These are phyloP conservation scores for Andrena minutula DNA, from an alignment of 2,888 invertebrate genomes.

Conservation along the genomic window DNA sequence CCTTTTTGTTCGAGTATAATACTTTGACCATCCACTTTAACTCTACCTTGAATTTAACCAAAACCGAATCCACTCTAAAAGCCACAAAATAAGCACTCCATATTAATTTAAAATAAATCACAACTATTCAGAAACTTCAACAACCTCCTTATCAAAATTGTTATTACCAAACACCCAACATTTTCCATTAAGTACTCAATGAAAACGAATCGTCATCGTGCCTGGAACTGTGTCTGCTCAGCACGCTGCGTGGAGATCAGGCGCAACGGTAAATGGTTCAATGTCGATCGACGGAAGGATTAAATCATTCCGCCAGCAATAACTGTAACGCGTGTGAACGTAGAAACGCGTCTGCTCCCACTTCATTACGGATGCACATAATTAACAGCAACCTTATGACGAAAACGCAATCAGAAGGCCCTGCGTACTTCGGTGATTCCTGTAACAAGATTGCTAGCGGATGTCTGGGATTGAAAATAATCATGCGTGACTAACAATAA, in stretches of 20 bases:
- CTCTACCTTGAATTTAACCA: too few species aligned
- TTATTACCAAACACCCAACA: too few species aligned
- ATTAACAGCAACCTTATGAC: slow-evolving; percentile 16
- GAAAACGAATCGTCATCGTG: slow-evolving; percentile 1
- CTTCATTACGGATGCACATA: slow-evolving; percentile 55
- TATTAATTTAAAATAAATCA: too few species aligned
- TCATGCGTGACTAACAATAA: background rate
- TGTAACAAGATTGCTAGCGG: background rate
- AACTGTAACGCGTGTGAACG: slow-evolving; percentile 80
- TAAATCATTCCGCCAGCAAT: slow-evolving; percentile 52
- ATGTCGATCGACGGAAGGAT: slow-evolving; percentile 75
- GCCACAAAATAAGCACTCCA: too few species aligned
- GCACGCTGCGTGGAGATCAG: background rate
- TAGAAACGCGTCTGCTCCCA: slow-evolving; percentile 77
- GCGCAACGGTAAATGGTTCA: slow-evolving; percentile 69
- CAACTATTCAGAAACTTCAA: too few species aligned
- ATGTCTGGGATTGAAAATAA: background rate
- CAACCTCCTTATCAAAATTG: too few species aligned
- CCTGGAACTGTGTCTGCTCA: slow-evolving; percentile 13
- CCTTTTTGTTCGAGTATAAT: too few species aligned
- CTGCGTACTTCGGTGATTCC: background rate
- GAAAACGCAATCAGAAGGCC: slow-evolving; percentile 8
- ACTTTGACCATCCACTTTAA: too few species aligned
- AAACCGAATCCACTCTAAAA: too few species aligned
- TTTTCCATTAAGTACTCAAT: background rate